These are phyloP conservation scores for Metacarcinus magister DNA, from an alignment of 2,888 invertebrate species.

Conservation along the genomic window DNA sequence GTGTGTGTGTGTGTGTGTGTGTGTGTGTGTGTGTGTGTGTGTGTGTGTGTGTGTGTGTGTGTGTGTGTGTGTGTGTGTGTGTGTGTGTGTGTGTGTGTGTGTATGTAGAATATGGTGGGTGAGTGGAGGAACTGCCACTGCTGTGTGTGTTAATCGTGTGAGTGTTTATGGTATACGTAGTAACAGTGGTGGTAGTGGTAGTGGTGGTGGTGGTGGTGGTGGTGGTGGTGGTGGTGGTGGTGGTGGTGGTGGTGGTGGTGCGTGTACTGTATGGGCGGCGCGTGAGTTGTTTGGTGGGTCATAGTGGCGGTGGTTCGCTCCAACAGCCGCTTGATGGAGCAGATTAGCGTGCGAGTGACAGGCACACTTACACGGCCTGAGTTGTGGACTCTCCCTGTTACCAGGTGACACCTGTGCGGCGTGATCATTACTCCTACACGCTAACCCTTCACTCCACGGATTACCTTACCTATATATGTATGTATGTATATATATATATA, in stretches of 20 bases:
- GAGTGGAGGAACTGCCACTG: neutral
- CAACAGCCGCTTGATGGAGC: constrained; percentile 36
- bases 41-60: constrained; percentile 26
- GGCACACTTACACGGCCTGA: constrained; percentile 6
- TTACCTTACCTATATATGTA: neutral
- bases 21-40: constrained; percentile 43
- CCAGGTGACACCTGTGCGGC: constrained; percentile 9
- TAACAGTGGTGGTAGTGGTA: neutral
- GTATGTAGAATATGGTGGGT: neutral
- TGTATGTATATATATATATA: too few relatives aligned
- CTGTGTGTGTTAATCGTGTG: neutral
- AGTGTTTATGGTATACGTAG: neutral
- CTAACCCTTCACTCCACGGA: neutral
- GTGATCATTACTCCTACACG: neutral
- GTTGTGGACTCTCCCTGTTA: constrained; percentile 16
- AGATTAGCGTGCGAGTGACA: constrained; percentile 48
- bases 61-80: constrained; percentile 62
- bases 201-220: neutral
- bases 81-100: neutral
- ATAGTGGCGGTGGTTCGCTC: constrained; percentile 29
- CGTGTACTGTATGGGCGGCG: constrained; percentile 31
- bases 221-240: neutral
- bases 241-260: neutral
- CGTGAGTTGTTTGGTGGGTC: constrained; percentile 31
- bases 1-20: constrained; percentile 67